Evolutionary conservation across 2,888 invertebrate genomes (phyloP), one percentile per base, ranked within the genome.

Genomic region (Ophonus ardosiacus): DNA sequence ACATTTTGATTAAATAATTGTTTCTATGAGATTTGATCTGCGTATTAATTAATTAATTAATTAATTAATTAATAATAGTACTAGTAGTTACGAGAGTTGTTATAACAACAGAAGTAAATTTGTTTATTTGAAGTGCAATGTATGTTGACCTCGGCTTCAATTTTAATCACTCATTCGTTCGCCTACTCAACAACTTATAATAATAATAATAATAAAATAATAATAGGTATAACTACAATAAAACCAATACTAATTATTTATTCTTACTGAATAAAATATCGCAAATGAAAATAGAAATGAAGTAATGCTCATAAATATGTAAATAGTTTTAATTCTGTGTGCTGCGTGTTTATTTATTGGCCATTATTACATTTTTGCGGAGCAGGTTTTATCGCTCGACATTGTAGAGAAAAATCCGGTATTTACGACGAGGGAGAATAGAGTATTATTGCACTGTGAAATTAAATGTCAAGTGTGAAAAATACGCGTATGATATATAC

Each of bases 271-370:
- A 31, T 31, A 24, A 21, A 18, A n/a, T 24, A 61, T 61, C 56
- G 15, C 56, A 59, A 8, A 59, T 63, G 18, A 13, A 63, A 63
- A 63, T 63, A 63, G 63, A 63, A 63, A 63, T 63, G 63, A 63
- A 63, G 21, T 63, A 63, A 63, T 63, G 24, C 21, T 24, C 24
- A 63, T 63, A 63, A 63, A 63, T 63, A 63, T 63, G 63, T 63
- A 63, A 63, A 63, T 63, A 63, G 63, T 63, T 63, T 63, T 63
- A 63, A 63, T 63, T 63, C 63, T 21, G 7, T 21, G 7, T 18
- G 21, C 63, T 13, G 24, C 24, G 31, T 31, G 21, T 63, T 63
- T 63, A 63, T 63, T 63, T 63, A 63, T 63, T 63, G 24, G 13
- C 63, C 24, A 24, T 63, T 63, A 63, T 63, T 63, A 24, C 10